Conservation (phyloP, 2,113 vertebrate genomes). For the Riparia riparia region DNA sequence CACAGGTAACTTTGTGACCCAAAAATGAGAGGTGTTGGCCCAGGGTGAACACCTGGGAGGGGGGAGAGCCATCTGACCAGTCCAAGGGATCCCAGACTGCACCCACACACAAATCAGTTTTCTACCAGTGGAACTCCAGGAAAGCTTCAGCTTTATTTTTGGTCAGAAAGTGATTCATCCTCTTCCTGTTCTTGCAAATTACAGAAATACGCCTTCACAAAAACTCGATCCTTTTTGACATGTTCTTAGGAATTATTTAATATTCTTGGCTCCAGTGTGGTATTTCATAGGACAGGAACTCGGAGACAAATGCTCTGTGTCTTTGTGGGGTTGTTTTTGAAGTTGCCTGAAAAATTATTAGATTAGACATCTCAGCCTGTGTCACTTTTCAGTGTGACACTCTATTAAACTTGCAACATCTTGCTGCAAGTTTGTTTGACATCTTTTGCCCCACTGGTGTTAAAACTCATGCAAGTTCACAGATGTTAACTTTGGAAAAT, state of each 20-base stretch:
- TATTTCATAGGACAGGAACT: background rate
- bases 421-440: conserved; percentile 7
- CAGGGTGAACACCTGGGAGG: background rate
- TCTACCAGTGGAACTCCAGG: background rate
- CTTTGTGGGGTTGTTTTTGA: background rate
- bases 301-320: background rate
- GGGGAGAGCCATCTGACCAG: background rate
- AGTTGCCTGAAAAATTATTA: conserved; percentile 6
- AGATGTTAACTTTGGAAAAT: background rate
- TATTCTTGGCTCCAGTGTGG: conserved; percentile 1
- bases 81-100: background rate
- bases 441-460: background rate
- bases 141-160: background rate
- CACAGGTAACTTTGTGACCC: background rate
- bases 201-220: background rate
- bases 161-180: background rate
- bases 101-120: background rate
- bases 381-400: background rate
- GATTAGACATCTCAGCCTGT: background rate
- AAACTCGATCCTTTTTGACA: background rate
- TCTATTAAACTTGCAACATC: background rate
- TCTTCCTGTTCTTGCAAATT: conserved; percentile 6
- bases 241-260: conserved; percentile 11
- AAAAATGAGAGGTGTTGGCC: background rate
- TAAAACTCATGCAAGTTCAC: background rate